These are phyloP conservation scores for Melinaea marsaeus DNA, from an alignment of 2,888 invertebrate genomes.

Conservation along the genomic window DNA sequence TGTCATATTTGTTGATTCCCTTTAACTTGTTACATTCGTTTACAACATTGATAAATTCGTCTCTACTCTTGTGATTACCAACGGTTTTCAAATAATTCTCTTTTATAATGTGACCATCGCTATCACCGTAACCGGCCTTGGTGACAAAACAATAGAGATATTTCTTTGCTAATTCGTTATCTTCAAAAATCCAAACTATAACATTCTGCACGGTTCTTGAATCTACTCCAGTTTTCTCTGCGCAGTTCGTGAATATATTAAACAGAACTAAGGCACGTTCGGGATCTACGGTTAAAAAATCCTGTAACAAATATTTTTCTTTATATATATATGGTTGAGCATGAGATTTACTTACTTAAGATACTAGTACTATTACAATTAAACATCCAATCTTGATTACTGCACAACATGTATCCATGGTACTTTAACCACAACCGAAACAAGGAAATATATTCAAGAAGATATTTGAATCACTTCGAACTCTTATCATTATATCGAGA, in stretches of 20 bases:
- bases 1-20: slow-evolving; percentile 43
- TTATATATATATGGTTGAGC: no score
- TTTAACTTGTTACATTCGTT: slow-evolving; percentile 45
- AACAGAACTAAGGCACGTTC: slow-evolving; percentile 12
- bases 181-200: slow-evolving; percentile 44
- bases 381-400: no score
- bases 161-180: slow-evolving; percentile 47
- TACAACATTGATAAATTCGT: slow-evolving; percentile 38
- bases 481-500: no score
- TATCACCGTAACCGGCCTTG: slow-evolving; percentile 39
- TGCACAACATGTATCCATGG: no score
- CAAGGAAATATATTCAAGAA: no score
- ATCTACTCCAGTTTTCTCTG: slow-evolving; percentile 30
- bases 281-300: slow-evolving; percentile 12
- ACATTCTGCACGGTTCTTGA: slow-evolving; percentile 34
- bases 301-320: slow-evolving; percentile 12
- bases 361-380: no score
- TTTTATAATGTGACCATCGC: slow-evolving; percentile 46
- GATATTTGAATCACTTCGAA: no score
- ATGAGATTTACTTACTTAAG: no score
- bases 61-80: slow-evolving; percentile 38
- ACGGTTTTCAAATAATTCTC: slow-evolving; percentile 45
- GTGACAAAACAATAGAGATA: slow-evolving; percentile 52
- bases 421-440: no score
- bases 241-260: slow-evolving; percentile 35